Percentiles rank a stretch among this genome's conserved stretches.
phyloP scores from a whole-genome alignment of 2,888 invertebrate genomes.

The Conops quadrifasciatus region DNA sequence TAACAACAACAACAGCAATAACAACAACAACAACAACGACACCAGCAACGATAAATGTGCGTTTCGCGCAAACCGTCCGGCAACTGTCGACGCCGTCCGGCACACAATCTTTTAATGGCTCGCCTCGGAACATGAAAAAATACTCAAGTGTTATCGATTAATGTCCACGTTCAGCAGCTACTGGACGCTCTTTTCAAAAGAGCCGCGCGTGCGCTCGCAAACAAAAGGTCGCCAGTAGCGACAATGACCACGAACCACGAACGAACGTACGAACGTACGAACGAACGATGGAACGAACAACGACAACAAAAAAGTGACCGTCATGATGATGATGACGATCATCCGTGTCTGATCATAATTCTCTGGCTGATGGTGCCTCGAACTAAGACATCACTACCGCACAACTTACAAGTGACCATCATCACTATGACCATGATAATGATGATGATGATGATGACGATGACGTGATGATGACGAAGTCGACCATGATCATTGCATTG shows the following conservation, averaged over 20 bases:
- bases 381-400: too few species aligned
- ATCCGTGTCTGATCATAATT: too few species aligned
- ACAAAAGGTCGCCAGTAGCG: slow-evolving; percentile 35
- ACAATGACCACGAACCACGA: background rate
- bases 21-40: slow-evolving; percentile 4
- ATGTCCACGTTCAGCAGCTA: slow-evolving; percentile 66
- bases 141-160: slow-evolving; percentile 64
- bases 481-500: slow-evolving; percentile 51
- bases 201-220: slow-evolving; percentile 36
- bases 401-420: too few species aligned
- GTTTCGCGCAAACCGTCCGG: background rate
- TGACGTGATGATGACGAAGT: slow-evolving; percentile 56
- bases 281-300: background rate
- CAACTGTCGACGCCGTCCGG: slow-evolving; percentile 26
- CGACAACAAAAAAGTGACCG: background rate
- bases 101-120: slow-evolving; percentile 66
- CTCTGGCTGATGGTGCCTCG: too few species aligned
- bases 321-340: too few species aligned
- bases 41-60: slow-evolving; percentile 4
- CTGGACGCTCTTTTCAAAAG: slow-evolving; percentile 51
- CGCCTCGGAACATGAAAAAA: slow-evolving; percentile 37
- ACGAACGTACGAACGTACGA: slow-evolving; percentile 5
- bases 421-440: too few species aligned
- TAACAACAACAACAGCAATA: background rate
- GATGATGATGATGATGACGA: background rate